Base-by-base conservation (phyloP, 2,113 vertebrate species). In the Zosterops borbonicus region DNA sequence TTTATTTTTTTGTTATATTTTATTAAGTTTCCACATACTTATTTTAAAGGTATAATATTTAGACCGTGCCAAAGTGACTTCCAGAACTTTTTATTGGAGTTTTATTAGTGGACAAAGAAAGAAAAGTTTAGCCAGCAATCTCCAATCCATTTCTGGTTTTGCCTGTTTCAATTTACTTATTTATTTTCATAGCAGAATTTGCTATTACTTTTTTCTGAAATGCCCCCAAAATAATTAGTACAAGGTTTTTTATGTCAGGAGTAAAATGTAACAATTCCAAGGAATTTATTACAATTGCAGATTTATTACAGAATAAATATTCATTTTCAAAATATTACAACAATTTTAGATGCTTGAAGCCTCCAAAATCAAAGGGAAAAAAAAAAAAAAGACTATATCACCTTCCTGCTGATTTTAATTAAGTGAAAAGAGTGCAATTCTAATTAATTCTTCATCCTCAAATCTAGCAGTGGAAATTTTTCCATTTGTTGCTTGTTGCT, bases 331-430 rank as follows among this genome's bases (percentile, higher is more conserved):
- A 86, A 65, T 42, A 29, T 69, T 52, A 31, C 12, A 84, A 56
- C 5, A n/a, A 29, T 52, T 81, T 87, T 64, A 84, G 13, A 31
- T 64, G 15, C 31, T 41, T 78, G 49, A 87, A 63, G 19, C 17
- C 27, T 69, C 11, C 50, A 78, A 84, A 83, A 79, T 74, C 44
- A 80, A 90, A 87, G 29, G 8, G 22, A 7, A 74, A 68, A 90
- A 87, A n/a, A n/a, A 86, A 67, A 31, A n/a, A 87, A 83, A 63
- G 27, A 33, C n/a, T 25, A 6, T 18, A 20, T 27, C 4, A 63
- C 77, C 58, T 83, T 93, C 49, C 28, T 82, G 35, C 9, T 44
- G 62, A 85, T 94, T 96, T 94, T 78, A 92, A 59, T 82, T 88
- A 95, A 69, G 29, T 53, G 35, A 86, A 80, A 91, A 39, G 20